Evolutionary conservation across 1,140 invertebrate genomes (phyloP), one percentile per base, ranked within the genome.

Genomic region (Octopus bimaculoides): DNA sequence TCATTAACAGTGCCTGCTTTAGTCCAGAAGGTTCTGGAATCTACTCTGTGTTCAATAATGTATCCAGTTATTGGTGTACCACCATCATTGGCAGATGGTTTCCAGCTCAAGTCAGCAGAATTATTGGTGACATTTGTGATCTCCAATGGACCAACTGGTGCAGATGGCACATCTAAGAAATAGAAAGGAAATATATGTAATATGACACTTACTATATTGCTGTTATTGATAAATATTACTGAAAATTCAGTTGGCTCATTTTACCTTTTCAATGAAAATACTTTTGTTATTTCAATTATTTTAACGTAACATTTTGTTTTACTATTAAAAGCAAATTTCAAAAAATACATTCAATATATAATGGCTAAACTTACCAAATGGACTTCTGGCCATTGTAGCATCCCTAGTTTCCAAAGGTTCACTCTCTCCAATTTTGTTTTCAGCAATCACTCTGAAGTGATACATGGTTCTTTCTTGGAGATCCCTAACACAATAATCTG

Each of bases 351-450:
- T 41, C 26, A 41, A 41, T 41, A 41, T 41, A 41, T 41, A 41
- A 41, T 41, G 26, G 4, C n/a, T 66, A 14, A 17, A 73, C 95
- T 94, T 91, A 98, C 96, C 96, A 90, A 96, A 98, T 80, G 96
- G 97, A 91, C 96, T 96, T 90, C 98, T 98, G 0, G 96, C 96
- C 54, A 95, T 91, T 5, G 97, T 94, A n/a, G 96, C 93, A 14
- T 93, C 92, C 20, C 94, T 2, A 8, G 52, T 92, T 91, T 54
- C 96, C 95, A 88, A 96, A 7, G 97, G 95, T 78, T 95, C 94
- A 86, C 97, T 96, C 90, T 96, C 95, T 54, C 98, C 98, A 86
- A 98, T 98, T 75, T 98, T 97, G 90, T 99, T 99, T 41, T 96
- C 96, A 10, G 98, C 98, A 92, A 96, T 95, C 4, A 99, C 94